Evolutionary conservation across 2,797 vertebrate species (phyloP).

Genomic region (Mormyrops boulengeri): DNA sequence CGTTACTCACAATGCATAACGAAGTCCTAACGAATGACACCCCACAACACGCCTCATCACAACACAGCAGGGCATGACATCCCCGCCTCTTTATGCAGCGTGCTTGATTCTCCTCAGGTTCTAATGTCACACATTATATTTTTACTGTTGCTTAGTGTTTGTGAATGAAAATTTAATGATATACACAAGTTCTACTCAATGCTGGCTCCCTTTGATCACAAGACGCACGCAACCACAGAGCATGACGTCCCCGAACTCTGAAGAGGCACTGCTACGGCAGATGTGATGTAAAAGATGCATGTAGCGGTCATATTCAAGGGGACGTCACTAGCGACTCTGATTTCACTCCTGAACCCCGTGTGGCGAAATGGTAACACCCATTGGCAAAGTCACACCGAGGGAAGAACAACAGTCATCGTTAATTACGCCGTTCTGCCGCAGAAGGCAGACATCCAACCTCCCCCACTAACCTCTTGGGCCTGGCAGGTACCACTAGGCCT

Average conservation of each 20-base stretch:
- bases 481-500: background rate
- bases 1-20: background rate
- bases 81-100: background rate
- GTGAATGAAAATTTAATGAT: background rate
- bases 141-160: background rate
- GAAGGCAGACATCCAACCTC: background rate
- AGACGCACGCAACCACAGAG: background rate
- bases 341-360: slow-evolving; percentile 20
- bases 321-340: background rate
- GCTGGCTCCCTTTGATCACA: background rate
- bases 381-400: background rate
- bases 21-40: background rate
- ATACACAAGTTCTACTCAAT: background rate
- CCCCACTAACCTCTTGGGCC: background rate
- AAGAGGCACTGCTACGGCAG: background rate
- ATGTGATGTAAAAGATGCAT: slow-evolving; percentile 23
- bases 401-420: slow-evolving; percentile 15
- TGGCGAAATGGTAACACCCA: background rate
- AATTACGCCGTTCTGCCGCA: background rate
- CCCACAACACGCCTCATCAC: background rate
- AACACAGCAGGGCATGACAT: background rate
- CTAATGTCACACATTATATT: background rate
- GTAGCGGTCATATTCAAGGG: slow-evolving; percentile 13
- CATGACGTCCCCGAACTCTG: slow-evolving; percentile 26
- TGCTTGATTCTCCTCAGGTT: background rate